A percentile compares a stretch with the other conserved stretches of the same genome.
These are phyloP conservation scores for Notodromas monacha DNA, from an alignment of 2,888 invertebrate genomes.

Conservation along the genomic window DNA sequence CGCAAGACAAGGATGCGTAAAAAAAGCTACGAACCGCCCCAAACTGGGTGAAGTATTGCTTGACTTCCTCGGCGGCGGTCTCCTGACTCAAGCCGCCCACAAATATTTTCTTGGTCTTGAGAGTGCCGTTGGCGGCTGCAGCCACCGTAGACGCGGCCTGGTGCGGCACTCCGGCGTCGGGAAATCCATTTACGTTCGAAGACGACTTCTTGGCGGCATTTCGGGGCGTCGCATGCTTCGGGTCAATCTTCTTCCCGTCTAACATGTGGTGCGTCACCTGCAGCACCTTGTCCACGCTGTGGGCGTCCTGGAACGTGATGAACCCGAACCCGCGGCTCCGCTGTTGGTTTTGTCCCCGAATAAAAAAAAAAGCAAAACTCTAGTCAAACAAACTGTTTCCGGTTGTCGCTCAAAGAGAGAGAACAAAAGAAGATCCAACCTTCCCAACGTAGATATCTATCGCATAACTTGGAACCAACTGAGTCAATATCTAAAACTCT, in stretches of 20 bases:
- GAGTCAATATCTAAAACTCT: too few relatives aligned
- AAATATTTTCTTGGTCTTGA: conserved; percentile 67
- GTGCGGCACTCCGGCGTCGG: conserved; percentile 24
- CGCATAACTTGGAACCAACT: too few relatives aligned
- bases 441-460: too few relatives aligned
- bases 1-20: too few relatives aligned
- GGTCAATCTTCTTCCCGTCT: conserved; percentile 74
- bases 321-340: conserved; percentile 76
- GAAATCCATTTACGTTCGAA: too few relatives aligned
- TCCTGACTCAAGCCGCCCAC: conserved; percentile 72
- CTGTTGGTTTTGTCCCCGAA: conserved; percentile 23
- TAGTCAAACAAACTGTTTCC: not conserved
- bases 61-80: conserved; percentile 61
- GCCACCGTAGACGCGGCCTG: conserved; percentile 44
- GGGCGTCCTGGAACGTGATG: conserved; percentile 67
- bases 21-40: conserved; percentile 24
- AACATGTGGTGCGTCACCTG: conserved; percentile 63
- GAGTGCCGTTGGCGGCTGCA: conserved; percentile 24
- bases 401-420: not conserved
- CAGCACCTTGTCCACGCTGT: conserved; percentile 60
- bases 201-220: conserved; percentile 2
- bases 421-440: too few relatives aligned
- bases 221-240: conserved; percentile 33
- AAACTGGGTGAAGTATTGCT: conserved; percentile 60
- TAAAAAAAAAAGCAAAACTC: not conserved